Evolutionary conservation across 2,888 invertebrate genomes (phyloP).

Genomic region (Tenthredo notha): DNA sequence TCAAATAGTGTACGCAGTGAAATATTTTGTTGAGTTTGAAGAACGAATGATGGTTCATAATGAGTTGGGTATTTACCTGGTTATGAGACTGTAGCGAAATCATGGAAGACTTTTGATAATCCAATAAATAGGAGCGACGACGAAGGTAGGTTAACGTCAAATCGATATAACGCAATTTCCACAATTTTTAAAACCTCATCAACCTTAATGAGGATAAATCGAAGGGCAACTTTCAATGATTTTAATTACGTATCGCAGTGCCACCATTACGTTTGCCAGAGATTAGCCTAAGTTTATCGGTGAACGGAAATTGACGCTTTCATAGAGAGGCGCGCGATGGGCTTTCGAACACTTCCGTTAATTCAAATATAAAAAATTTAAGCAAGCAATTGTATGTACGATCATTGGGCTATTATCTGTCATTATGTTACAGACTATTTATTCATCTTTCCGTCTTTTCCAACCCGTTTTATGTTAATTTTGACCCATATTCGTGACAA

Average conservation of each 20-base stretch:
- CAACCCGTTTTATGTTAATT: background rate
- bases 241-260: conserved; percentile 14
- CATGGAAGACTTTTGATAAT: conserved; percentile 62
- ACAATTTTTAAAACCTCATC: background rate
- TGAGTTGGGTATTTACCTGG: conserved; percentile 65
- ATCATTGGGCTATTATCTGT: background rate
- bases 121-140: background rate
- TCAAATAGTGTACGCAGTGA: background rate
- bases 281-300: conserved; percentile 2
- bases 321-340: background rate
- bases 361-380: background rate
- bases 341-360: conserved; percentile 17
- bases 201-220: conserved; percentile 13
- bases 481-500: background rate
- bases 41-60: background rate
- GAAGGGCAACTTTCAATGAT: background rate
- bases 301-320: conserved; percentile 24
- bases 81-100: conserved; percentile 75
- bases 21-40: background rate
- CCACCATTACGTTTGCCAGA: conserved; percentile 40
- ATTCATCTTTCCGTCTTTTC: background rate
- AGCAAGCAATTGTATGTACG: background rate
- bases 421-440: background rate
- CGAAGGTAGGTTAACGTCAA: conserved; percentile 24
- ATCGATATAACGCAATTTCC: background rate